These are phyloP conservation scores for Lasioglossum marginatum DNA, from an alignment of 2,888 invertebrate genomes.

Conservation along the genomic window DNA sequence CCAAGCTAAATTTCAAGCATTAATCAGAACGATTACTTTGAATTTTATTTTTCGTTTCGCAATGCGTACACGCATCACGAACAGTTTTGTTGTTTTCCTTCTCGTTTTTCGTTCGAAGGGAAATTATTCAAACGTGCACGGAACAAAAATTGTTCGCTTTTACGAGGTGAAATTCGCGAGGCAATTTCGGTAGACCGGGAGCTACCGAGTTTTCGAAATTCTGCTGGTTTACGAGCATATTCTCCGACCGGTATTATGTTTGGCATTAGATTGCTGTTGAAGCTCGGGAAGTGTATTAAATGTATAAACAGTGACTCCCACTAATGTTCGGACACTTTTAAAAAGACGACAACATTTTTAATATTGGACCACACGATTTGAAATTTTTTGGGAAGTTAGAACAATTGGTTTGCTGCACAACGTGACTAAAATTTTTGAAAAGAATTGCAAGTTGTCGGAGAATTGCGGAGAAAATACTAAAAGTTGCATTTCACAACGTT, in stretches of 20 bases:
- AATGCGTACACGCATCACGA: not conserved
- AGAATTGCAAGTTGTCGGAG: too few relatives aligned
- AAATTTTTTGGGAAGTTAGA: too few relatives aligned
- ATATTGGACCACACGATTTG: too few relatives aligned
- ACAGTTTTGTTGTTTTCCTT: not conserved
- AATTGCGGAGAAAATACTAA: too few relatives aligned
- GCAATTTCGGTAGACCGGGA: not conserved
- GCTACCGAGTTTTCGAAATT: not conserved
- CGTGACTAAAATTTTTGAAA: too few relatives aligned
- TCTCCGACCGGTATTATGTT: not conserved
- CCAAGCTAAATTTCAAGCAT: not conserved
- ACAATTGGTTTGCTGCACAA: too few relatives aligned
- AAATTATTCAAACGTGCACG: not conserved
- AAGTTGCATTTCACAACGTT: too few relatives aligned
- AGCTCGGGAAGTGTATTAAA: not conserved
- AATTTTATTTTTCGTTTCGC: not conserved
- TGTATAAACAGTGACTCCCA: too few relatives aligned
- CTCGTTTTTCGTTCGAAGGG: not conserved
- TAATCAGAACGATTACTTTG: not conserved
- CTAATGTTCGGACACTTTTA: too few relatives aligned
- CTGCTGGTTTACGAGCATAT: not conserved
- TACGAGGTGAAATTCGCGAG: not conserved
- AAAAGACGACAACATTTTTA: too few relatives aligned
- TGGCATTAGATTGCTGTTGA: not conserved
- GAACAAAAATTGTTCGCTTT: not conserved